Evolutionary conservation across 2,888 invertebrate species (phyloP).

Genomic region (Yponomeuta cagnagella): DNA sequence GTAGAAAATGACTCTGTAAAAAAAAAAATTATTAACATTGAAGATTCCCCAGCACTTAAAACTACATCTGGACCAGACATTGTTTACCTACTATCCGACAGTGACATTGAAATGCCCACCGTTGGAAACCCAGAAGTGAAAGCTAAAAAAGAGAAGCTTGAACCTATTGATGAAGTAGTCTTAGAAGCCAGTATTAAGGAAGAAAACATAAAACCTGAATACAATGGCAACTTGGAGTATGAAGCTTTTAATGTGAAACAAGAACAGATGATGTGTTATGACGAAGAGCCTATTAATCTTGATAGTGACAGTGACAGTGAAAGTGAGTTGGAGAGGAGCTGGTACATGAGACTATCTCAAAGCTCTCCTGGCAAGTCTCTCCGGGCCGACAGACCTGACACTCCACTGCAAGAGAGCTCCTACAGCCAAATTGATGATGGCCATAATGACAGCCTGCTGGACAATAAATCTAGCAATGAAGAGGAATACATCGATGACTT

Average conservation of each 20-base stretch:
- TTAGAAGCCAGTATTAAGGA: conserved; percentile 24
- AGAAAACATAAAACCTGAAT: conserved; percentile 41
- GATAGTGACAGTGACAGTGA: conserved; percentile 71
- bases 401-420: conserved; percentile 51
- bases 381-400: neutral
- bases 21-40: conserved; percentile 22
- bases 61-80: conserved; percentile 28
- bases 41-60: conserved; percentile 14
- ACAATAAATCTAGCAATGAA: conserved; percentile 23
- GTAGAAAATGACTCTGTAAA: conserved; percentile 25
- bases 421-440: conserved; percentile 58
- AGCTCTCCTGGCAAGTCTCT: conserved; percentile 50
- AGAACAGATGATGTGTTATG: conserved; percentile 28
- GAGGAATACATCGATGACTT: conserved; percentile 46
- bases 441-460: conserved; percentile 23
- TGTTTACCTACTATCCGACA: conserved; percentile 43
- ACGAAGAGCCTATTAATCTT: conserved; percentile 52
- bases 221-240: conserved; percentile 15
- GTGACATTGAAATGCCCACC: conserved; percentile 36
- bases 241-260: conserved; percentile 14
- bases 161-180: conserved; percentile 31
- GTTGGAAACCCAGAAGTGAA: conserved; percentile 17
- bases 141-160: conserved; percentile 41
- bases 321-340: conserved; percentile 53
- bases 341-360: conserved; percentile 72